These are phyloP conservation scores for Sander lucioperca DNA, from an alignment of 2,113 vertebrate genomes.

Conservation along the genomic window DNA sequence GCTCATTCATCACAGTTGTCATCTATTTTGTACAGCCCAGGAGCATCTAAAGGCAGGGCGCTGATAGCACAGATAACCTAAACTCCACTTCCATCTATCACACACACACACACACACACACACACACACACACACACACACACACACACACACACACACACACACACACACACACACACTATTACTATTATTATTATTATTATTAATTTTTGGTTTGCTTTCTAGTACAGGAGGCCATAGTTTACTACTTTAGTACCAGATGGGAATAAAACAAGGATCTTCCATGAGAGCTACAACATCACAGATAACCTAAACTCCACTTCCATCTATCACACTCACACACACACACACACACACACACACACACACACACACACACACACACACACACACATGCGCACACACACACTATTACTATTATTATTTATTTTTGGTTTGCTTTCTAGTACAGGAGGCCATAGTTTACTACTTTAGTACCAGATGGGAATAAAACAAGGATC, in stretches of 20 bases:
- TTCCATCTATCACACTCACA: constrained; percentile 48
- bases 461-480: constrained; percentile 10
- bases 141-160: neutral
- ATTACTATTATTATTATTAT: too few species aligned
- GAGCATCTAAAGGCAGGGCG: constrained; percentile 61
- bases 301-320: constrained; percentile 66
- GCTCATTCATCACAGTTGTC: constrained; percentile 72
- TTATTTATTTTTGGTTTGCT: neutral
- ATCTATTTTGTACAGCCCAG: constrained; percentile 61
- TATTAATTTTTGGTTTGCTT: neutral
- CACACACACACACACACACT: constrained; percentile 23
- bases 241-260: constrained; percentile 13
- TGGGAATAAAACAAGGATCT: constrained; percentile 1
- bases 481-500: constrained; percentile 3
- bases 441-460: neutral
- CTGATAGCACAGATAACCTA: constrained; percentile 68
- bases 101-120: constrained; percentile 14
- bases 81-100: constrained; percentile 55
- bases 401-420: neutral
- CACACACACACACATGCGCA: constrained; percentile 17
- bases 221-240: neutral
- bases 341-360: constrained; percentile 7
- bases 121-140: constrained; percentile 4
- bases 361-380: neutral
- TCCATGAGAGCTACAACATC: too few species aligned